Percentiles rank a stretch among this genome's conserved stretches.
Conservation (phyloP, 2,113 vertebrate genomes). For the Thermophis baileyi region DNA sequence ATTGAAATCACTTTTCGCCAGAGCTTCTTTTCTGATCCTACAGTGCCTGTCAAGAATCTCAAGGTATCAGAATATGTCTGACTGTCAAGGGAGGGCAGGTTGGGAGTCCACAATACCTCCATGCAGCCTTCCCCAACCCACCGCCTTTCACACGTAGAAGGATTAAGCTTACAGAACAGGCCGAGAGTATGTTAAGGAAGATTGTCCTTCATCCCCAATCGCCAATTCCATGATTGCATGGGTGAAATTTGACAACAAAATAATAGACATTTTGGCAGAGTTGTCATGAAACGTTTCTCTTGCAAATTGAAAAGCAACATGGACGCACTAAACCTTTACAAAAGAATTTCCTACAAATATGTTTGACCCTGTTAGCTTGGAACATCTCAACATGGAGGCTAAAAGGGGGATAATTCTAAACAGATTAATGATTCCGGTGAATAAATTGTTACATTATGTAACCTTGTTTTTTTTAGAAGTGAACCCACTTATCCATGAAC, state of each 20-base stretch:
- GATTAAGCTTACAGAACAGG: not conserved
- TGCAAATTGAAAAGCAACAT: not conserved
- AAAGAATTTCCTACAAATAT: not conserved
- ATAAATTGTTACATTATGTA: not conserved
- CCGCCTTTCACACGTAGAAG: not conserved
- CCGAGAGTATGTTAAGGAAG: not conserved
- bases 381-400: not conserved
- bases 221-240: not conserved
- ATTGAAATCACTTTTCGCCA: slow-evolving; percentile 95
- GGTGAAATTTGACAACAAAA: not conserved
- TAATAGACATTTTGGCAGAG: not conserved
- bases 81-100: not conserved
- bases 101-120: not conserved
- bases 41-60: slow-evolving; percentile 91
- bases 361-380: not conserved
- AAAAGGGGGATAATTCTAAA: not conserved
- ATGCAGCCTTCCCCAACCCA: not conserved
- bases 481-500: not conserved
- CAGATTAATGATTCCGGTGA: not conserved
- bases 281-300: not conserved
- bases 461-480: not conserved
- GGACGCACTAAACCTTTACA: not conserved
- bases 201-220: not conserved
- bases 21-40: slow-evolving; percentile 93
- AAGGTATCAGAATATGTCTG: slow-evolving; percentile 74